Conservation (phyloP, 1,140 invertebrate species). For the Leptinotarsa undecemlineata region DNA sequence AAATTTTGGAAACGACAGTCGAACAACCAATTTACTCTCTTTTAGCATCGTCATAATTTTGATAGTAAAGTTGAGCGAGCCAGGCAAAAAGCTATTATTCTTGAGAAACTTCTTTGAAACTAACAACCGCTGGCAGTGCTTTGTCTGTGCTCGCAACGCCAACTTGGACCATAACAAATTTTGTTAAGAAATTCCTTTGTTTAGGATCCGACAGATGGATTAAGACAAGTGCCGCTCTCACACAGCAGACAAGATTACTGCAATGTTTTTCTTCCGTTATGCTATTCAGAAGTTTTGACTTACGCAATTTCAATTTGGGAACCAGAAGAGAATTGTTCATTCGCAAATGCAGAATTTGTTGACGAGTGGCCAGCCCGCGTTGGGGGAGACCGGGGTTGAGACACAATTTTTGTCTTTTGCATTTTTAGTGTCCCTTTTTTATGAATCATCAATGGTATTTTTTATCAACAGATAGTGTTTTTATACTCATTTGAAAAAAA, state of each 20-base stretch:
- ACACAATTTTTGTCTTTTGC: no score
- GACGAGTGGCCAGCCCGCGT: no score
- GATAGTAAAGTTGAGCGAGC: slow-evolving; percentile 2
- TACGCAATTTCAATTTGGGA: no score
- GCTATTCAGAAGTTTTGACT: no score
- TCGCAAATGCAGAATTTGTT: no score
- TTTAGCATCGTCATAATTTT: slow-evolving; percentile 8
- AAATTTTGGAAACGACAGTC: slow-evolving; percentile 1
- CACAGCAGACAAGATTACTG: background rate
- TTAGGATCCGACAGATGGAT: slow-evolving; percentile 5
- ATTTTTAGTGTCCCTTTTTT: no score
- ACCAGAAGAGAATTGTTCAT: no score
- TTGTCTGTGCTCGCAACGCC: slow-evolving; percentile 4
- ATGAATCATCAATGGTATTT: no score
- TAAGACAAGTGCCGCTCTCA: background rate
- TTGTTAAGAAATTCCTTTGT: slow-evolving; percentile 1
- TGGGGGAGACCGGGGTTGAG: no score
- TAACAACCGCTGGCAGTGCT: background rate
- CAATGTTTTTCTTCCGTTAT: background rate
- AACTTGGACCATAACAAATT: slow-evolving; percentile 2
- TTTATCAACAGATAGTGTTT: no score
- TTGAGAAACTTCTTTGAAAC: background rate
- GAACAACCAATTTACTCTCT: slow-evolving; percentile 6
- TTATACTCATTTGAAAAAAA: no score
- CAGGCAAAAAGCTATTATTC: slow-evolving; percentile 3